Conservation (phyloP, 1,140 invertebrate genomes). For the Dendroctonus ponderosae region DNA sequence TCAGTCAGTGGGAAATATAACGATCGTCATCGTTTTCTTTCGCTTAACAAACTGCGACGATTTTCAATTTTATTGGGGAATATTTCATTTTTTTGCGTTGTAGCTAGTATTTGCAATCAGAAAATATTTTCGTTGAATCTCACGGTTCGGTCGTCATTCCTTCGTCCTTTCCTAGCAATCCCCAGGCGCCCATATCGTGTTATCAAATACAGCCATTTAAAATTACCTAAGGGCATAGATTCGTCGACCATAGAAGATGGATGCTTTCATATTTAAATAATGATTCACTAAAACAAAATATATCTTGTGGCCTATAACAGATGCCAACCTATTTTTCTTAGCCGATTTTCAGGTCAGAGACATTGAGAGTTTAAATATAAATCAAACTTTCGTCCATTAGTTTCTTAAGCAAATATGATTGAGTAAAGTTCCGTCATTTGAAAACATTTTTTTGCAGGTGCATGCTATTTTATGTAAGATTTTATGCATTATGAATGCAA, state of each 20-base stretch:
- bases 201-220: constrained; percentile 6
- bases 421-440: not conserved
- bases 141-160: no score
- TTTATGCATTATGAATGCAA: not conserved
- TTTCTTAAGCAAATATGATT: no score
- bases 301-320: not conserved
- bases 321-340: not conserved
- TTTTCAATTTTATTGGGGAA: no score
- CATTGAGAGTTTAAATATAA: not conserved
- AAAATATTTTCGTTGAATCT: no score
- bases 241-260: constrained; percentile 17
- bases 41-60: no score
- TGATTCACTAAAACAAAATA: constrained; percentile 5
- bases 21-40: no score
- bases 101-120: no score
- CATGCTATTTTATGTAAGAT: not conserved
- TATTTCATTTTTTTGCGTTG: no score
- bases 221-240: constrained; percentile 21
- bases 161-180: constrained; percentile 1
- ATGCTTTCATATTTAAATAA: constrained; percentile 12
- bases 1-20: no score
- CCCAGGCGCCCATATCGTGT: constrained; percentile 8
- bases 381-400: not conserved
- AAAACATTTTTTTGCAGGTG: not conserved
- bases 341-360: not conserved